Evolutionary conservation across 2,113 vertebrate species (phyloP), one percentile per base, ranked within the genome.

Genomic region (Notiomystis cincta): DNA sequence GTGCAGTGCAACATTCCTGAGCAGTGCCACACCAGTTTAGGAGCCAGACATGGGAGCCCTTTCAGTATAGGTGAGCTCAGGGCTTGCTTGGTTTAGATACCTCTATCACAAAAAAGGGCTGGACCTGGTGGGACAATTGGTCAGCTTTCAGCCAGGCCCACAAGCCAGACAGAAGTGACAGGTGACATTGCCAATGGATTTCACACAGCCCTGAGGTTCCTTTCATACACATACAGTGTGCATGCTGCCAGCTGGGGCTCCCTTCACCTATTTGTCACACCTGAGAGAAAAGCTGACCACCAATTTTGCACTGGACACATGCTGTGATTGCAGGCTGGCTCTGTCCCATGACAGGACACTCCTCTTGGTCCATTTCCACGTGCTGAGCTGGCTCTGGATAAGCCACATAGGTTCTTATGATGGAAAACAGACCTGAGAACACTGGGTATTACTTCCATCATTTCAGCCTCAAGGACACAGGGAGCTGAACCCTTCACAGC

Each of bases 31-130:
- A 37, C 20, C 38, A 93, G 48, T 30, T 76, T 75, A 78, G 70
- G n/a, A 65, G 65, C 13, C 58, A 83, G 30, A 35, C 0, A 0
- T 8, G 20, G 35, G 38, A 93, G 65, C 24, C 1, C 0, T 14
- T 77, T 71, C 47, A 47, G 33, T 42, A 62, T 19, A 25, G n/a
- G 16, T 42, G 50, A 78, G 35, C 30, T 66, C 56, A 87, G 61
- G 12, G 18, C 7, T 62, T 45, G 17, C 54, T 77, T 78, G 25
- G 31, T 65, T 86, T 57, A 75, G 27, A 51, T 25, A 42, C 15
- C 25, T 28, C 54, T 51, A 4, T 19, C 25, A 87, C 56, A 50
- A 28, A 65, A 57, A 37, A 76, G 21, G 87, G 40, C 33, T 77
- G 80, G 18, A 67, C n/a, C 40, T 57, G 40, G 11, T 67, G 37